Conservation (phyloP, 2,797 vertebrate genomes). For the Anguilla pacifica region DNA sequence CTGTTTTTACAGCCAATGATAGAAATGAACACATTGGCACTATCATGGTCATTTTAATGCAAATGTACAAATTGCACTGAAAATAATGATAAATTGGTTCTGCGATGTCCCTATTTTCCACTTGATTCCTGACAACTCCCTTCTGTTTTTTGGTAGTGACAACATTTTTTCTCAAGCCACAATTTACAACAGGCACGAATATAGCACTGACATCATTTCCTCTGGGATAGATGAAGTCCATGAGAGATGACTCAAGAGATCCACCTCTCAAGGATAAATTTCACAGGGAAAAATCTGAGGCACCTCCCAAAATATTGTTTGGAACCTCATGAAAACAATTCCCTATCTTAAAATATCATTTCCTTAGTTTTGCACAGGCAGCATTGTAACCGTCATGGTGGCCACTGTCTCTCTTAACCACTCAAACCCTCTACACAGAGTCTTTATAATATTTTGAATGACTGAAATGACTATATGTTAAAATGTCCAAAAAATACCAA, state of each 20-base stretch:
- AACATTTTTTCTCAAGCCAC: neutral
- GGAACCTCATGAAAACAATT: neutral
- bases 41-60: neutral
- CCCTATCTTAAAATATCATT: neutral
- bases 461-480: neutral
- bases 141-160: neutral
- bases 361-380: neutral
- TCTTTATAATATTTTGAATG: neutral
- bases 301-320: neutral
- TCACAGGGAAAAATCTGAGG: neutral
- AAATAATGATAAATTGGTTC: neutral
- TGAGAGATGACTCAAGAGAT: neutral
- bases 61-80: neutral
- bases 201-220: neutral
- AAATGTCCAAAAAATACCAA: neutral
- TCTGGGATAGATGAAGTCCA: conserved; percentile 5
- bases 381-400: neutral
- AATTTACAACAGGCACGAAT: neutral
- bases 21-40: neutral
- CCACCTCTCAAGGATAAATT: neutral
- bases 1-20: neutral
- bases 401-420: neutral
- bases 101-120: neutral
- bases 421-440: neutral
- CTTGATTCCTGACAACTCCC: neutral